A percentile compares a stretch with the other conserved stretches of the same genome.
Conservation (phyloP, 2,888 invertebrate genomes). For the Machimus atricapillus region DNA sequence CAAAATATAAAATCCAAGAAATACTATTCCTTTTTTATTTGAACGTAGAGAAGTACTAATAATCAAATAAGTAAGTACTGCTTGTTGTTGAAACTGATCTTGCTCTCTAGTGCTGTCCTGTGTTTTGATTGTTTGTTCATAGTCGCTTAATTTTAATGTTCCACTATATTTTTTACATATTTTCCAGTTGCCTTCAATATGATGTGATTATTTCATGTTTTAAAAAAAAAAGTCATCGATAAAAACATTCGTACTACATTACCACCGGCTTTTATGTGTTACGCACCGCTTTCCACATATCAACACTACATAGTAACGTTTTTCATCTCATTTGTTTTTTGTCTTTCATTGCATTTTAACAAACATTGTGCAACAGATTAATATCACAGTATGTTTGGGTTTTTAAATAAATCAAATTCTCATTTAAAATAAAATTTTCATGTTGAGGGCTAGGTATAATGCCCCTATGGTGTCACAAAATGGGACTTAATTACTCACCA, state of each 20-base stretch:
- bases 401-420: neutral
- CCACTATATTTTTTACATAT: neutral
- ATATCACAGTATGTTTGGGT: neutral
- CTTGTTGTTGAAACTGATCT: neutral
- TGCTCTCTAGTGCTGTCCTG: neutral
- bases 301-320: neutral
- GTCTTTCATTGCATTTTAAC: neutral
- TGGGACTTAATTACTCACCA: no score
- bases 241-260: neutral
- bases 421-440: neutral
- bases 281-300: neutral
- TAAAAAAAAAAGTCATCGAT: neutral
- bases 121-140: conserved; percentile 5
- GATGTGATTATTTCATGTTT: neutral
- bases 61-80: conserved; percentile 25
- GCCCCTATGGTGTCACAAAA: no score
- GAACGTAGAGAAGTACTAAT: neutral
- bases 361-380: neutral
- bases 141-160: neutral
- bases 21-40: neutral
- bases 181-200: neutral
- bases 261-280: neutral
- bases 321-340: neutral
- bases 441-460: neutral
- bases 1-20: neutral